Conservation (phyloP, 2,888 invertebrate genomes). For the Melanargia galathea region DNA sequence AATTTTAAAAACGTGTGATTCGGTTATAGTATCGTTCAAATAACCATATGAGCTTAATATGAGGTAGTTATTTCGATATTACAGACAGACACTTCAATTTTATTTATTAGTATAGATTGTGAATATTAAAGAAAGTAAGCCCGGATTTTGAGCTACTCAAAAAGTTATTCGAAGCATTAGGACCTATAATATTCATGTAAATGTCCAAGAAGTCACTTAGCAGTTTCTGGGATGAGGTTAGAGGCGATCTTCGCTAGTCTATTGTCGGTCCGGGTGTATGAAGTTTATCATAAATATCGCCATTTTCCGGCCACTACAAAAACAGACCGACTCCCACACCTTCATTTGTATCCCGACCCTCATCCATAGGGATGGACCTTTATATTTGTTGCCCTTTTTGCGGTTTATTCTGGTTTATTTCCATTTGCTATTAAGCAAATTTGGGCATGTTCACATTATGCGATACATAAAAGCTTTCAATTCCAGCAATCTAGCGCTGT, state of each 20-base stretch:
- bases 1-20: too few species aligned
- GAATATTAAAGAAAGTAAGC: too few species aligned
- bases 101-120: too few species aligned
- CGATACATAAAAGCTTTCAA: neutral
- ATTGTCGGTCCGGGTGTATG: slow-evolving; percentile 10
- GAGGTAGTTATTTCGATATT: too few species aligned
- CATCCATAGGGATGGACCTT: slow-evolving; percentile 42
- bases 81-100: too few species aligned
- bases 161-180: neutral
- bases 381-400: slow-evolving; percentile 40
- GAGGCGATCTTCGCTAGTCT: neutral
- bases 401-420: slow-evolving; percentile 26
- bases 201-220: neutral
- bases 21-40: too few species aligned
- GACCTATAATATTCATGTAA: neutral
- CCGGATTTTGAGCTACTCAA: neutral
- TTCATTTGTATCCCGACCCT: slow-evolving; percentile 43
- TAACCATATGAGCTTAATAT: too few species aligned
- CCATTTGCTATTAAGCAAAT: slow-evolving; percentile 41
- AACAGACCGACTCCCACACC: slow-evolving; percentile 38
- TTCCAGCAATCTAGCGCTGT: too few species aligned
- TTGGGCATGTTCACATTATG: slow-evolving; percentile 4
- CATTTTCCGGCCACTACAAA: slow-evolving; percentile 35
- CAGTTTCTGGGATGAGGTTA: neutral
- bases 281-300: slow-evolving; percentile 39